Base-by-base conservation (phyloP, 2,888 invertebrate genomes). In the Cephus pygmeus region DNA sequence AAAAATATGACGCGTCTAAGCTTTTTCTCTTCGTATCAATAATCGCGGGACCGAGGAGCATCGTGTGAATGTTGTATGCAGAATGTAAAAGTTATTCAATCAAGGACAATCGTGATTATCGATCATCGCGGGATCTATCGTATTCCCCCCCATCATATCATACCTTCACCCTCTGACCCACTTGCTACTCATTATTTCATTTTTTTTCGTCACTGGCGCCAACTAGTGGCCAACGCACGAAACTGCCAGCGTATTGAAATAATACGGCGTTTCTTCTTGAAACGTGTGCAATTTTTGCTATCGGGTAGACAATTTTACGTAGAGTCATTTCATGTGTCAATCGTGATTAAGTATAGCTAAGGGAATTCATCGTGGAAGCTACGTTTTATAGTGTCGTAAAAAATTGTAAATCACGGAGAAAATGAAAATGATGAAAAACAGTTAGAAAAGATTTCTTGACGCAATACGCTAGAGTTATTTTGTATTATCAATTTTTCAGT, bases 301-400 rank as follows among this genome's bases (percentile, higher is more conserved):
- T 56, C 15, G 15, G 56, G 9, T 56, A 56, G 56, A 56, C 9
- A 23, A 2, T 56, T 23, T 56, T 56, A 56, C 23, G 9, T 56
- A 56, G 56, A 56, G 4, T 56, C 56, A 9, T 56, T 56, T 56
- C 23, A 56, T 56, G 56, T 56, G 23, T 56, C 56, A 9, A 56
- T 56, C 56, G 56, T 56, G 56, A 56, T 23, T 56, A 56, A 56
- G 56, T 56, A 88, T 90, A 87, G 89, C 89, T 89, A 88, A 88
- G 85, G 86, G 76, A 87, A 90, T 90, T 90, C 90, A 91, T 90
- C 88, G 88, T 90, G 86, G 88, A 87, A 90, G 88, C 89, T 89
- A 87, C 86, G 90, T 87, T 88, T 88, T 86, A 87, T 56, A 23
- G 56, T 23, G 56, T 23, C 56, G 23, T 56, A 56, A 23, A 9